phyloP scores from a whole-genome alignment of 2,888 invertebrate species.

The Eremobia ochroleuca region DNA sequence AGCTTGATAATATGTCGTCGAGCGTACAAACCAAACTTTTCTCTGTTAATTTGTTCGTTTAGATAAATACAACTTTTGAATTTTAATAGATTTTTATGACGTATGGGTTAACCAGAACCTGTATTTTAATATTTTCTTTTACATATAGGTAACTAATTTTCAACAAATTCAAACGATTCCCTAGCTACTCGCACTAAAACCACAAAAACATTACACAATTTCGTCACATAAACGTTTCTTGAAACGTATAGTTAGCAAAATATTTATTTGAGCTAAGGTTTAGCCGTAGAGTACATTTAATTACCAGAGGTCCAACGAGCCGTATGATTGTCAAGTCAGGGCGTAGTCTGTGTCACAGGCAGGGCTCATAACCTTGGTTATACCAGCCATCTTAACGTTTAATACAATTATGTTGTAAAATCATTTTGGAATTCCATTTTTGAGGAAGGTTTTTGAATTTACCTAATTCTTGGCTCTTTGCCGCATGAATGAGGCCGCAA shows the following conservation, averaged over 20 bases:
- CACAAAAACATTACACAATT: not conserved
- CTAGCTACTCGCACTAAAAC: not conserved
- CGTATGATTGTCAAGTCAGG: conserved; percentile 80
- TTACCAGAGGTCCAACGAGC: conserved; percentile 78
- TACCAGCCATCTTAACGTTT: conserved; percentile 48
- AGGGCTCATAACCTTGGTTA: conserved; percentile 65
- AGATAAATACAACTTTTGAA: not conserved
- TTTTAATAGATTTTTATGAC: not conserved
- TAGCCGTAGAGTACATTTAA: conserved; percentile 74
- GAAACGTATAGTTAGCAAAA: conserved; percentile 43
- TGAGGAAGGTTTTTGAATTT: conserved; percentile 5
- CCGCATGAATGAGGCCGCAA: not conserved
- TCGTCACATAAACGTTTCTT: conserved; percentile 10
- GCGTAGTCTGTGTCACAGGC: conserved; percentile 69
- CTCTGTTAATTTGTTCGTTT: not conserved
- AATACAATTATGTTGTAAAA: conserved; percentile 51
- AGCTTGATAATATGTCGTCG: too few relatives aligned
- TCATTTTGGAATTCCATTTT: conserved; percentile 19
- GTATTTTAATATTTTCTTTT: not conserved
- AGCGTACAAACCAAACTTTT: not conserved
- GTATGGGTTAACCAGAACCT: not conserved
- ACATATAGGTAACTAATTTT: not conserved
- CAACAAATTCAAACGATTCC: not conserved
- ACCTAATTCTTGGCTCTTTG: not conserved
- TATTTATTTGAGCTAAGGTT: conserved; percentile 58